Evolutionary conservation across 2,888 invertebrate genomes (phyloP), one percentile per base, ranked within the genome.

Genomic region (Alitta virens): DNA sequence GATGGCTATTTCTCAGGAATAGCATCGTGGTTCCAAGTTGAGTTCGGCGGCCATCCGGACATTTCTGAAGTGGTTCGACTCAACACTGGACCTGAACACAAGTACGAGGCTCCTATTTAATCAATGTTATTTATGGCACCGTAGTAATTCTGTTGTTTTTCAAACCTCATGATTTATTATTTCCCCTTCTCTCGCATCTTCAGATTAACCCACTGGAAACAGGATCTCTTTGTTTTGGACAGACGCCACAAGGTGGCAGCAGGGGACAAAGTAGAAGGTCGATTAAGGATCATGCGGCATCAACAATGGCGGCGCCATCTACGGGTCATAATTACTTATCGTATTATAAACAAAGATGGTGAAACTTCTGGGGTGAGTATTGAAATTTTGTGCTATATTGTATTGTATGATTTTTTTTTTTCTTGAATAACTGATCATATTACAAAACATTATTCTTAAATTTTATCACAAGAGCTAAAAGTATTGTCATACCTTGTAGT

Each of bases 201-300:
- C 56, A 74, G 74, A 9, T 50, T 68, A 16, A 74, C 74, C 1
- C 74, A 74, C 57, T 74, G 74, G 74, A 69, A 70, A 58, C 74
- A 72, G 62, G 66, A 72, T 52, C 64, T 74, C 42, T 72, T 74
- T 50, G 53, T 74, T 27, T 50, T 74, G 33, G 72, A 74, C 57
- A 49, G 62, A 7, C 70, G 71, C 7, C 9, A 72, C 25, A 2
- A 21, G 18, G 72, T 72, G 3, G 46, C 43, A 12, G 26, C 58
- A 14, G 68, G 66, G 25, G 72, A 71, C 56, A 27, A 26, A 1
- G 24, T 74, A 7, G 55, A 46, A 12, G 74, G 74, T 14, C 56
- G 23, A 14, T 53, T 71, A 7, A 67, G 52, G 43, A 61, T 74
- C 3, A 55, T 50, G 21, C 59, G 74, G 27, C 69, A 74, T 60